Percentiles rank a stretch among this genome's conserved stretches.
These are phyloP conservation scores for Tethea ocularis DNA, from an alignment of 2,888 invertebrate genomes.

Conservation along the genomic window DNA sequence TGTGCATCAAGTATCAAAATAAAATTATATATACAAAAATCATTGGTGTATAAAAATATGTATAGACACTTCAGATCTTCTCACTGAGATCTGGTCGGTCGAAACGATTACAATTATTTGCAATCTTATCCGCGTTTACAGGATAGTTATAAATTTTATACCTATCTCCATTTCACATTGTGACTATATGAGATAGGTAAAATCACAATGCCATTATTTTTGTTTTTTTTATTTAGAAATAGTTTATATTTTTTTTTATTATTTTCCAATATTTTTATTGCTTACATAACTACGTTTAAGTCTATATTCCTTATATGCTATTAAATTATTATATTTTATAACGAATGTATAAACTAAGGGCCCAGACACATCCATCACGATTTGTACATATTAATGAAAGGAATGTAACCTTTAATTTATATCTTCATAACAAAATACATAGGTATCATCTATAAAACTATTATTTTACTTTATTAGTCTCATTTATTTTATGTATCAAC, in stretches of 20 bases:
- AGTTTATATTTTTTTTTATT: constrained; percentile 42
- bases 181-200: constrained; percentile 54
- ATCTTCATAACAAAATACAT: constrained; percentile 79
- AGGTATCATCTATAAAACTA: constrained; percentile 49
- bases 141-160: constrained; percentile 64
- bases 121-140: constrained; percentile 80
- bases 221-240: constrained; percentile 44
- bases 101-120: constrained; percentile 75
- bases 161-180: constrained; percentile 58
- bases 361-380: constrained; percentile 81
- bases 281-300: constrained; percentile 68
- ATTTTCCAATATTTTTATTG: constrained; percentile 44
- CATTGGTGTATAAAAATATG: constrained; percentile 77
- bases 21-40: constrained; percentile 70
- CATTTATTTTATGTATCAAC: constrained; percentile 72
- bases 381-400: constrained; percentile 79
- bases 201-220: constrained; percentile 77
- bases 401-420: constrained; percentile 84
- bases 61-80: constrained; percentile 79
- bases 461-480: constrained; percentile 70
- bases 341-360: constrained; percentile 83
- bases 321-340: constrained; percentile 69
- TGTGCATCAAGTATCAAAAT: constrained; percentile 49
- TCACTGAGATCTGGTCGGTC: constrained; percentile 80
- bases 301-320: constrained; percentile 69